Percentiles rank a stretch among this genome's conserved stretches.
Evolutionary conservation across 2,113 vertebrate genomes (phyloP).

Genomic region (Macrotus californicus): DNA sequence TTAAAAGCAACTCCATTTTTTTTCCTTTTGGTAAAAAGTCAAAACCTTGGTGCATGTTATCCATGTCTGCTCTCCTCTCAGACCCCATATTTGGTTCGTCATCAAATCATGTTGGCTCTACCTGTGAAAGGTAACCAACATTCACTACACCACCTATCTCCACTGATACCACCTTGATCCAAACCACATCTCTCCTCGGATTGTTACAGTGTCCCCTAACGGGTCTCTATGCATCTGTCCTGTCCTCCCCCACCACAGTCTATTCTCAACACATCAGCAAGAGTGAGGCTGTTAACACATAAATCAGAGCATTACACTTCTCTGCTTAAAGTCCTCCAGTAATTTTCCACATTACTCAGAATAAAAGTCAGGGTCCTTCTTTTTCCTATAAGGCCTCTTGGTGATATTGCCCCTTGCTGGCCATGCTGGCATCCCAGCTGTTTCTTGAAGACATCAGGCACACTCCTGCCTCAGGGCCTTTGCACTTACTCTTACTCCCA

Average conservation of each 20-base stretch:
- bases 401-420: not conserved
- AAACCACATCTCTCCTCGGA: not conserved
- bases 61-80: not conserved
- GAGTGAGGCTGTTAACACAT: not conserved
- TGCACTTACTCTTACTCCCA: not conserved
- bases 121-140: not conserved
- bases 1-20: not conserved
- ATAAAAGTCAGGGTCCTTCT: not conserved
- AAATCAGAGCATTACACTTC: not conserved
- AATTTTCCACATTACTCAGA: not conserved
- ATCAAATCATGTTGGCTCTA: not conserved
- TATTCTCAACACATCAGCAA: not conserved
- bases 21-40: not conserved
- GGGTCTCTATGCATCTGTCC: not conserved
- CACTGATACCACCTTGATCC: not conserved
- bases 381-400: not conserved
- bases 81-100: not conserved
- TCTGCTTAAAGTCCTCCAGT: not conserved
- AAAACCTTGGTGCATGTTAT: not conserved
- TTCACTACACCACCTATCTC: not conserved
- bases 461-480: not conserved
- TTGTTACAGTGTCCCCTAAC: not conserved
- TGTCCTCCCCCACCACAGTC: not conserved
- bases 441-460: not conserved
- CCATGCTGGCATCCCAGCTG: too few species aligned